Percentiles rank a stretch among this genome's conserved stretches.
phyloP scores from a whole-genome alignment of 1,140 invertebrate genomes.

The Bombus consobrinus region DNA sequence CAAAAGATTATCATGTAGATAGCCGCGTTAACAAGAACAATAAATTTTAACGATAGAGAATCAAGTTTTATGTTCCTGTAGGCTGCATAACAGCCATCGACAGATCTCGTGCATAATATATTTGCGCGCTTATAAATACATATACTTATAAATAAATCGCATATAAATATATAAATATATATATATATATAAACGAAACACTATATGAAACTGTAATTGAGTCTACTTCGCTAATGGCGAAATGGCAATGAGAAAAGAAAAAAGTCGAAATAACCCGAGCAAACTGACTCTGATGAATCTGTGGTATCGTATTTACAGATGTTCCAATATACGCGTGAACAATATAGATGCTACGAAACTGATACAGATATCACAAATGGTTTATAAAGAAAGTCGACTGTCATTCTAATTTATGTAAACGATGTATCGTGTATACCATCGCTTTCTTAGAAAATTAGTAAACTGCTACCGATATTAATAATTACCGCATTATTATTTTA shows the following conservation, averaged over 20 bases:
- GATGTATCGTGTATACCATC: constrained; percentile 71
- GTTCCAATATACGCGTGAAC: constrained; percentile 59
- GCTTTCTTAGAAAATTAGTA: constrained; percentile 76
- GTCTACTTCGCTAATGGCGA: constrained; percentile 48
- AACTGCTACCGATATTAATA: constrained; percentile 73
- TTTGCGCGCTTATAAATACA: constrained; percentile 63
- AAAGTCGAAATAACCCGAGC: neutral
- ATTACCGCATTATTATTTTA: constrained; percentile 72
- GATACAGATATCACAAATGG: constrained; percentile 46
- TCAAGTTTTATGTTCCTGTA: constrained; percentile 80
- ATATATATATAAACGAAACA: constrained; percentile 44
- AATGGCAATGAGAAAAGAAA: constrained; percentile 16
- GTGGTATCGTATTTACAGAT: constrained; percentile 33
- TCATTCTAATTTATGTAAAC: constrained; percentile 74
- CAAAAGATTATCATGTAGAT: constrained; percentile 63
- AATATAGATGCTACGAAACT: neutral
- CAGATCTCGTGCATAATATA: constrained; percentile 80
- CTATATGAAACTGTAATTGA: constrained; percentile 48
- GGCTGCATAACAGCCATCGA: constrained; percentile 74
- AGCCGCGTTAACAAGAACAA: constrained; percentile 67
- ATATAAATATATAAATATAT: constrained; percentile 33
- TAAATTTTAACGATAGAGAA: constrained; percentile 64
- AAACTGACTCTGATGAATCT: neutral
- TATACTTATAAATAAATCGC: constrained; percentile 42
- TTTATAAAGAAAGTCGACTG: constrained; percentile 53